Evolutionary conservation across 2,797 vertebrate species (phyloP), one percentile per base, ranked within the genome.

Genomic region (Huso huso): DNA sequence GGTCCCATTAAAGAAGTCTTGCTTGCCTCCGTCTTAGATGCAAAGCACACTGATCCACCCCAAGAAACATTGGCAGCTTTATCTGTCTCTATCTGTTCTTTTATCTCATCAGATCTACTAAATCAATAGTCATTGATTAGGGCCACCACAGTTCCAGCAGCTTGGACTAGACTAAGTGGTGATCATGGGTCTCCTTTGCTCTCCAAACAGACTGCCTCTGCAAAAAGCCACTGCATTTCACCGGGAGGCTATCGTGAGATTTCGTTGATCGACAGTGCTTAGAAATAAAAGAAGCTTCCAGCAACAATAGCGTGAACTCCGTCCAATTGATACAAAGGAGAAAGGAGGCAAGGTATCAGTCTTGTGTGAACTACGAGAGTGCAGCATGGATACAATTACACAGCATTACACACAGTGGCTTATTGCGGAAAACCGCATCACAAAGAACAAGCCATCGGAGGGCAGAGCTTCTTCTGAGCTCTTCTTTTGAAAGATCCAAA

Each of bases 261-360:
- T 83, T 78, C 86, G 88, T 80, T 80, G 86, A 81, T 80, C 78
- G 78, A 81, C 84, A 75, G 84, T 79, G 83, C 80, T 78, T 84
- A 84, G 78, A 88, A 89, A 93, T 92, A 90, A 93, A 94, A 92
- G 89, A 84, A 80, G 83, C 81, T 86, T 78, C 80, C 76, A 71
- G 86, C 89, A 90, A 95, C 94, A 96, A 98, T 94, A 91, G 93
- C 84, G 88, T 75, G 88, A 91, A 91, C 88, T 88, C 87, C 88
- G 80, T 90, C 92, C 92, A 91, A 90, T 89, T 92, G 92, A 91
- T 92, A 91, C 84, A 87, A 87, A 91, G 91, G 82, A 87, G 83
- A 83, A 83, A 86, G 90, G 81, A 84, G 89, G 84, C 86, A 87
- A 93, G 91, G 88, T 93, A 93, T 91, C 90, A 81, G 86, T 82